A percentile compares a stretch with the other conserved stretches of the same genome.
These are phyloP conservation scores for Cerastoderma edule DNA, from an alignment of 2,888 invertebrate genomes.

Conservation along the genomic window DNA sequence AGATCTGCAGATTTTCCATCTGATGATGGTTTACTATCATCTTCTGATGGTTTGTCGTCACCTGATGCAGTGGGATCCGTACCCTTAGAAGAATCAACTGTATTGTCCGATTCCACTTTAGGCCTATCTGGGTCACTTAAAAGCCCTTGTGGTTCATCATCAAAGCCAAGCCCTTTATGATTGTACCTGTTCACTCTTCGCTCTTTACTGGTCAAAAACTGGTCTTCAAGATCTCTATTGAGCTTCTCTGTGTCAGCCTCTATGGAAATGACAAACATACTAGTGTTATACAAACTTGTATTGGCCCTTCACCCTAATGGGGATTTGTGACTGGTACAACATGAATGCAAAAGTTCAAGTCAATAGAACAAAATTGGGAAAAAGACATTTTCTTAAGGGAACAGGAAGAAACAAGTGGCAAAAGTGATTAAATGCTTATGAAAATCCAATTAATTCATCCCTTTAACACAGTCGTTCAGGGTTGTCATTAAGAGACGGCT, in stretches of 20 bases:
- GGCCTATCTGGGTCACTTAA: background rate
- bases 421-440: too few relatives aligned
- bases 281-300: too few relatives aligned
- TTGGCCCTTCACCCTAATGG: too few relatives aligned
- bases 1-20: conserved; percentile 17
- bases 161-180: conserved; percentile 81
- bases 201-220: conserved; percentile 78
- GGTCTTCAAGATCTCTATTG: conserved; percentile 75
- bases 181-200: conserved; percentile 73
- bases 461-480: too few relatives aligned
- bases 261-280: conserved; percentile 29
- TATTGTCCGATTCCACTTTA: background rate
- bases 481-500: too few relatives aligned
- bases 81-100: background rate
- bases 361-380: too few relatives aligned
- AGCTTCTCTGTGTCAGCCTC: conserved; percentile 63
- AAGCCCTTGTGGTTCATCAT: conserved; percentile 29
- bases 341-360: too few relatives aligned
- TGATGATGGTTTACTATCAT: conserved; percentile 14
- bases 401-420: too few relatives aligned
- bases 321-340: too few relatives aligned
- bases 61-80: too few relatives aligned
- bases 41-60: conserved; percentile 13
- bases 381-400: too few relatives aligned
- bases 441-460: too few relatives aligned